Base-by-base conservation (phyloP, 2,113 vertebrate genomes). In the Scalopus aquaticus region DNA sequence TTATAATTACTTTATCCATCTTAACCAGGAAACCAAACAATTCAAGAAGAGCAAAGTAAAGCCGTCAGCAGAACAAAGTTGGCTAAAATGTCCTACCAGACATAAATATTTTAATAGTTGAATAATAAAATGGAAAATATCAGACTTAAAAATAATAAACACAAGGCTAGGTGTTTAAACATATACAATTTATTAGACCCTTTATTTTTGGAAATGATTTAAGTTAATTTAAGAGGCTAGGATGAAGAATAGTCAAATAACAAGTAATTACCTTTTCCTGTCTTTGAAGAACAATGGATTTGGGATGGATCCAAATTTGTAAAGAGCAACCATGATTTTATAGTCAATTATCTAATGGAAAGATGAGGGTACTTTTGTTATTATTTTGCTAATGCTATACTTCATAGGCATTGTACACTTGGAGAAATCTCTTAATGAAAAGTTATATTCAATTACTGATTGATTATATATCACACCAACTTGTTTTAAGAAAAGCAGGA, bases 281-380 rank as follows among this genome's bases (percentile, higher is more conserved):
- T 96, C 97, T 98, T 98, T 97, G 97, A 98, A 98, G 97, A 98
- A 98, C 98, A 98, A 98, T 98, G 96, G 96, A 96, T 95, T 97
- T 98, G 97, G 97, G 96, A 94, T 94, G 16, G 95, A 89, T 97
- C 97, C 98, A 98, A 97, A 96, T 98, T 94, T 70, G 20, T 96
- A 42, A 97, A 97, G 94, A 96, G 91, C 87, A 96, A 96, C 95
- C 94, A 49, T 97, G 98, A 93, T 96, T 97, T 96, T 85, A 58
- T 94, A 93, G 96, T 88, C 91, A 30, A 76, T 94, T 94, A 82
- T 83, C 90, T 95, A 83, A 80, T 58, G 73, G 78, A 92, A 93
- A 94, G 78, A 94, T 58, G 1, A 0, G 16, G 1, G 2, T 39
- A 19, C 69, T 88, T 96, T 74, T 49, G 44, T 24, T 44, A 42